Evolutionary conservation across 2,888 invertebrate species (phyloP).

Genomic region (Caenorhabditis japonica): DNA sequence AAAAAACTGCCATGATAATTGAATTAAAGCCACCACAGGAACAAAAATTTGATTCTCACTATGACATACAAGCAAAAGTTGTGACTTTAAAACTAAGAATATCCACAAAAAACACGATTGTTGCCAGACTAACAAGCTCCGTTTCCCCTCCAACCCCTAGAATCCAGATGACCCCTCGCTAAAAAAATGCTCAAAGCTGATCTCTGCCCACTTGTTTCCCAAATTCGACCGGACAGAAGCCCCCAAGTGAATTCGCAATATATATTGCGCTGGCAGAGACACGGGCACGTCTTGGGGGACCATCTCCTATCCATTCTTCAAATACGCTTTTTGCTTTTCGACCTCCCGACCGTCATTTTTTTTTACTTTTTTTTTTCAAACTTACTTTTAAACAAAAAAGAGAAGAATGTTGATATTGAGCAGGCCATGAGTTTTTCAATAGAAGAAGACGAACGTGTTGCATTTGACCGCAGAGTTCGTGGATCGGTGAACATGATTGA

Average conservation of each 20-base stretch:
- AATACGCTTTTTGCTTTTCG: slow-evolving; percentile 13
- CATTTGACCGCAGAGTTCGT: slow-evolving; percentile 47
- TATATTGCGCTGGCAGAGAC: slow-evolving; percentile 21
- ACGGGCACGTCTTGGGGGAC: slow-evolving; percentile 36
- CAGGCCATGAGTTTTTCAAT: slow-evolving; percentile 32
- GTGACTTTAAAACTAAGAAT: too few species aligned
- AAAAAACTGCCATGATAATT: too few species aligned
- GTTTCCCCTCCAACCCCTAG: too few species aligned
- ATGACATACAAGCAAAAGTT: too few species aligned
- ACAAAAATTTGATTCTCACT: too few species aligned
- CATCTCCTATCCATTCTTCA: slow-evolving; percentile 47
- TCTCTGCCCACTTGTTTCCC: slow-evolving; percentile 24
- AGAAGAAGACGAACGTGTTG: slow-evolving; percentile 18
- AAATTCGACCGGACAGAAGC: slow-evolving; percentile 13
- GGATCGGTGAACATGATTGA: slow-evolving; percentile 56
- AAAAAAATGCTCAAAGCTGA: slow-evolving; percentile 1
- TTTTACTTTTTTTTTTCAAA: slow-evolving; percentile 1
- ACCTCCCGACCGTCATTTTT: slow-evolving; percentile 22
- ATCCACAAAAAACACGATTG: too few species aligned
- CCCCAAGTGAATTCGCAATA: slow-evolving; percentile 50
- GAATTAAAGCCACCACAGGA: too few species aligned
- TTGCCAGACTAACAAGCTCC: too few species aligned
- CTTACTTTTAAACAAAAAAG: too few species aligned
- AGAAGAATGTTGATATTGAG: too few species aligned
- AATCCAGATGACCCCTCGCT: slow-evolving; percentile 19